Evolutionary conservation across 2,888 invertebrate genomes (phyloP).

Genomic region (Drosophila mercatorum): DNA sequence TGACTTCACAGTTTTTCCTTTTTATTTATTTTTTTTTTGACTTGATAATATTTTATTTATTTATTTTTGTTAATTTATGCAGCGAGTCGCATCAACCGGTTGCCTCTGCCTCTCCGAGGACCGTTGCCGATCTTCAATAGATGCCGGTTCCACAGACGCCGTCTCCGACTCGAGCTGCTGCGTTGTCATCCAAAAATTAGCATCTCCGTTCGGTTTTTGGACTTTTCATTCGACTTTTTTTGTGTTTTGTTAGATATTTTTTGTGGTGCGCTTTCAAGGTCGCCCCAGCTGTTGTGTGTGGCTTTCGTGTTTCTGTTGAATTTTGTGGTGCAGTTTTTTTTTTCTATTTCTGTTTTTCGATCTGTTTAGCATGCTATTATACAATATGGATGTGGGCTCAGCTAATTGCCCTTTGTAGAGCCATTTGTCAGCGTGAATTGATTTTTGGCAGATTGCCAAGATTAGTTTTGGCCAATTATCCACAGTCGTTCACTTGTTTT

Average conservation of each 20-base stretch:
- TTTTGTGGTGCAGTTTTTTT: conserved; percentile 42
- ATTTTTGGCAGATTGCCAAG: conserved; percentile 15
- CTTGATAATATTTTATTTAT: conserved; percentile 35
- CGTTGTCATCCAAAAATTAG: conserved; percentile 73
- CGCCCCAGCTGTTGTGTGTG: conserved; percentile 43
- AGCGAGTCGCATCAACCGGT: conserved; percentile 57
- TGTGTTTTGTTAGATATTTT: conserved; percentile 38
- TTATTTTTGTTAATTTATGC: conserved; percentile 49
- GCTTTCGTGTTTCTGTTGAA: conserved; percentile 38
- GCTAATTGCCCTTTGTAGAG: conserved; percentile 27
- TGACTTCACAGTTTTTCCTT: conserved; percentile 40
- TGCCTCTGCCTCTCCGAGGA: conserved; percentile 41
- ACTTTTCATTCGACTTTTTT: conserved; percentile 62
- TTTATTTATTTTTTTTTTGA: conserved; percentile 13
- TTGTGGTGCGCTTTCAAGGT: conserved; percentile 67
- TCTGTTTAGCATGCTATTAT: conserved; percentile 40
- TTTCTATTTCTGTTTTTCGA: conserved; percentile 20
- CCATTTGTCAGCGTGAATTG: conserved; percentile 31
- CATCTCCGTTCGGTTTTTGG: conserved; percentile 57
- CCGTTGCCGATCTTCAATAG: conserved; percentile 45
- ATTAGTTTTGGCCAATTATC: conserved; percentile 27
- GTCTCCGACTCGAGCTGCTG: conserved; percentile 27
- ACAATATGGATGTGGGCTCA: conserved; percentile 29
- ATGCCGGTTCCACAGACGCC: conserved; percentile 40
- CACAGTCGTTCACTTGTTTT: conserved; percentile 7